phyloP scores from a whole-genome alignment of 2,797 vertebrate species.

The Sebastiscus tertius region DNA sequence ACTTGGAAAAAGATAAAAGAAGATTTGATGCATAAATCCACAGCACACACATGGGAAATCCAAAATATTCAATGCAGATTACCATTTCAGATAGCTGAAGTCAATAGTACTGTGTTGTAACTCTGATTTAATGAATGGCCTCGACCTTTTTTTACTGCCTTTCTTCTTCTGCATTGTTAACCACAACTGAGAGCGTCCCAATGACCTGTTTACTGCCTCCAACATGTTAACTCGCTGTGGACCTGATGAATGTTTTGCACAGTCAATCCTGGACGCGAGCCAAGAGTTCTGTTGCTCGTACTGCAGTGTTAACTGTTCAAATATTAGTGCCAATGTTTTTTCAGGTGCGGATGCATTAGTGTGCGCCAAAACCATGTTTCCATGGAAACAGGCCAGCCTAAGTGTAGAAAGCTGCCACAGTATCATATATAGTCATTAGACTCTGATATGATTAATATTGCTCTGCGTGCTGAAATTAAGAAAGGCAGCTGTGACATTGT shows the following conservation, averaged over 20 bases:
- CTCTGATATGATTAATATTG: slow-evolving; percentile 64
- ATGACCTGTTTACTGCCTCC: slow-evolving; percentile 70
- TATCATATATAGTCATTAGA: slow-evolving; percentile 61
- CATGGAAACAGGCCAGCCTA: slow-evolving; percentile 75
- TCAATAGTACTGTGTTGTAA: not conserved
- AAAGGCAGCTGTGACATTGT: slow-evolving; percentile 7
- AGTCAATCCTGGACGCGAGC: slow-evolving; percentile 69
- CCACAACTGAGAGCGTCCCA: slow-evolving; percentile 43
- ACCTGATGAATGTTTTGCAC: slow-evolving; percentile 75
- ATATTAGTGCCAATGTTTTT: slow-evolving; percentile 84
- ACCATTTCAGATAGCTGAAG: not conserved
- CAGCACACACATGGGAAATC: not conserved
- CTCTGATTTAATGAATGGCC: not conserved
- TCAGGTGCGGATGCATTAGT: slow-evolving; percentile 83
- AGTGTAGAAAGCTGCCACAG: slow-evolving; percentile 66
- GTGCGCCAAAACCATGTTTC: slow-evolving; percentile 75
- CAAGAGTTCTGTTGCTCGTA: slow-evolving; percentile 71
- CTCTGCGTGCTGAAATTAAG: slow-evolving; percentile 42
- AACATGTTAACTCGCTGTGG: slow-evolving; percentile 60
- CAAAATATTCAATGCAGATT: not conserved
- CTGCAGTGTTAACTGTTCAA: slow-evolving; percentile 79
- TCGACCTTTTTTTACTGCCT: not conserved
- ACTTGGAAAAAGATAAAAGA: not conserved
- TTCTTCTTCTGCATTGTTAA: slow-evolving; percentile 25
- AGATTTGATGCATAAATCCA: not conserved